These are phyloP conservation scores for Podiceps cristatus DNA, from an alignment of 2,113 vertebrate species.

Conservation along the genomic window DNA sequence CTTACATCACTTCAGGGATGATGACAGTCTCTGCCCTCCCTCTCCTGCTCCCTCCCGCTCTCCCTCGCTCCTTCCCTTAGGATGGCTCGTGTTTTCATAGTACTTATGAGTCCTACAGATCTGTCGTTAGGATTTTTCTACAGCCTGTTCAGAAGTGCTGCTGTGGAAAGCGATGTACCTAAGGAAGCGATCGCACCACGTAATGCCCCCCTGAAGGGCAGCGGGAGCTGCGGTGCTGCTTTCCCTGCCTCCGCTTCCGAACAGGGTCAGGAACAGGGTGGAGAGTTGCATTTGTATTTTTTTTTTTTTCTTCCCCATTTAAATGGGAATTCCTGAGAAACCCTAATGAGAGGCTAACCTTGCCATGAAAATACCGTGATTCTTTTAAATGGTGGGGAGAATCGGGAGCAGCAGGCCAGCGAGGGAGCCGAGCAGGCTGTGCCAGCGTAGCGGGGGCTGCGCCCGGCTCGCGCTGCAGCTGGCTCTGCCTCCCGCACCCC, in stretches of 20 bases:
- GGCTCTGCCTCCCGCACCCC: neutral
- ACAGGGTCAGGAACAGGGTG: conserved; percentile 23
- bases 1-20: conserved; percentile 90
- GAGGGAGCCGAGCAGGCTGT: neutral
- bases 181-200: neutral
- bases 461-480: neutral
- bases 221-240: neutral
- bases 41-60: conserved; percentile 46
- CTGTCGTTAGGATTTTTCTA: conserved; percentile 56
- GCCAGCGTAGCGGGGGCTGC: neutral
- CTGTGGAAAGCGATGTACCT: neutral
- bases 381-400: neutral
- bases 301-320: neutral
- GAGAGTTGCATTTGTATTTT: neutral
- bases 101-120: conserved; percentile 66
- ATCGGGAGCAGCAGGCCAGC: neutral
- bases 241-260: neutral
- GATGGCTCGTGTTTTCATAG: conserved; percentile 78
- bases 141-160: conserved; percentile 4
- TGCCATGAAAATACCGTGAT: neutral
- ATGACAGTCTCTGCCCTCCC: conserved; percentile 81
- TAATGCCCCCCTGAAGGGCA: conserved; percentile 27
- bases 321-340: conserved; percentile 20
- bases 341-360: neutral
- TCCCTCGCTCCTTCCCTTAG: conserved; percentile 61